Base-by-base conservation (phyloP, 2,797 vertebrate genomes). In the Hyperoplus immaculatus region DNA sequence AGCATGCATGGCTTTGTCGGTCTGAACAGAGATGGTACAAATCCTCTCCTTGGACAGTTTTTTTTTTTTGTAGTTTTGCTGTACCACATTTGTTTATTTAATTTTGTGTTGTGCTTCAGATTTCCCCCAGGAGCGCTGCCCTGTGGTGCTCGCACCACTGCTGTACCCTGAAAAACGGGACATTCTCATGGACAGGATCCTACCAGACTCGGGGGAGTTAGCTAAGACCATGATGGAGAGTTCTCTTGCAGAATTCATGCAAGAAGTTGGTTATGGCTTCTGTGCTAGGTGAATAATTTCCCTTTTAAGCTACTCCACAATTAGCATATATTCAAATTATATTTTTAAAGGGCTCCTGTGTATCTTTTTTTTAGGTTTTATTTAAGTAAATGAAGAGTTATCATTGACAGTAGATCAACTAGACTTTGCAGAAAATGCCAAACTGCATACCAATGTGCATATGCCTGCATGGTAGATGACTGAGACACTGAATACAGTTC, bases 161-260 rank as follows among this genome's bases (percentile, higher is more conserved):
- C 92, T 99, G 92, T 99, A 99, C 95, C 98, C 98, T 98, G 98
- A 99, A 98, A 99, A 99, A 98, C 98, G 98, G 97, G 97, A 99
- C 98, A 97, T 99, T 97, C 98, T 99, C 96, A 99, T 99, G 98
- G 98, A 99, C 95, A 98, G 98, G 96, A 99, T 99, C 95, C 95
- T 99, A 92, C 97, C 98, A 96, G 98, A 99, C 95, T 99, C 98
- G 88, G 98, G 98, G 96, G 98, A 99, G 95, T 97, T 99, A 96
- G 96, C 97, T 71, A 99, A 99, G 95, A 99, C 97, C 94, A 98
- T 98, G 96, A 99, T 99, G 98, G 98, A 99, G 96, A 98, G 97
- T 95, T 99, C 98, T 89, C 96, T 99, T 81, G 97, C 98, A 88
- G 98, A 99, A 89, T 98, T 99, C 89, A 99, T 99, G 97, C 98